phyloP scores from a whole-genome alignment of 2,113 vertebrate genomes.

The Oplegnathus fasciatus region DNA sequence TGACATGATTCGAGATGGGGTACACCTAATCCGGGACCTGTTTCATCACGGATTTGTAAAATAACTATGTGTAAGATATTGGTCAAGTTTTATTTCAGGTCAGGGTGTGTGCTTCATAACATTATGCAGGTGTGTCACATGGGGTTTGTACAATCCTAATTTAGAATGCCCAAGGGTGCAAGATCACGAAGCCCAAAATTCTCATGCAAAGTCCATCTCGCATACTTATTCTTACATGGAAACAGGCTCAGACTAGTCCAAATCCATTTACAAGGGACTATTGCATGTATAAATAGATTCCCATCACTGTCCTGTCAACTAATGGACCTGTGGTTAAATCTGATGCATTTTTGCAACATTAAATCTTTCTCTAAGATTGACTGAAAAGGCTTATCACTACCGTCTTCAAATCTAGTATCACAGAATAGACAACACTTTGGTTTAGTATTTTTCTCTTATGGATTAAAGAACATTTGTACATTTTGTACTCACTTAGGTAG shows the following conservation, averaged over 20 bases:
- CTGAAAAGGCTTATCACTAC: background rate
- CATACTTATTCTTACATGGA: background rate
- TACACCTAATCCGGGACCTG: conserved; percentile 4
- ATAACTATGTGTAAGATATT: background rate
- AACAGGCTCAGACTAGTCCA: background rate
- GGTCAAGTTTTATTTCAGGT: background rate
- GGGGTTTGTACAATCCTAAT: background rate
- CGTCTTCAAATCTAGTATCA: background rate
- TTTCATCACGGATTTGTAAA: background rate
- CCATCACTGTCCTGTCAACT: background rate
- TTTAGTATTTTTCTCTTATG: background rate
- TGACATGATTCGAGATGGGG: background rate
- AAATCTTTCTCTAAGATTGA: background rate
- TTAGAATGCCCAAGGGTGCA: background rate
- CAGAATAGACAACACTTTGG: background rate
- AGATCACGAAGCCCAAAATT: background rate
- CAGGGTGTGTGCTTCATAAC: background rate
- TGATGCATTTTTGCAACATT: background rate
- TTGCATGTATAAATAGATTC: background rate
- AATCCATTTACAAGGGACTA: background rate
- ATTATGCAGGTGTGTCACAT: background rate
- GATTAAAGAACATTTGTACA: background rate
- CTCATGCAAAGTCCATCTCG: no score
- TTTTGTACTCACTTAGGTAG: background rate
- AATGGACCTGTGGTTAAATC: background rate